These are phyloP conservation scores for Hedychridium roseum DNA, from an alignment of 2,888 invertebrate species.

Conservation along the genomic window DNA sequence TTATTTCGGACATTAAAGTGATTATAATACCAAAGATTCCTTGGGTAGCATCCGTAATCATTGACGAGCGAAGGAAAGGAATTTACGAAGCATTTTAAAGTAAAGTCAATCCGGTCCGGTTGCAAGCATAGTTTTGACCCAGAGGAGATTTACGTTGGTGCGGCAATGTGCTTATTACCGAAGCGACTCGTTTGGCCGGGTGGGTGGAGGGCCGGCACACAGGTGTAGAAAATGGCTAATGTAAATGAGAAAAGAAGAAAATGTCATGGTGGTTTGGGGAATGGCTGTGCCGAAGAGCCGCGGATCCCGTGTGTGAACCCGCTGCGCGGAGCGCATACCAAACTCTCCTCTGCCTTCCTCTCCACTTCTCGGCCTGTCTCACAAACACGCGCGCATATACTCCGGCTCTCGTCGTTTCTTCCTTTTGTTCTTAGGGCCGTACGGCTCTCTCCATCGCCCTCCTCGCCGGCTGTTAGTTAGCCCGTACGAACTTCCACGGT, in stretches of 20 bases:
- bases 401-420: constrained; percentile 22
- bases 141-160: constrained; percentile 5
- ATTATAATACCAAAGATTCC: too few relatives aligned
- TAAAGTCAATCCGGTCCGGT: neutral
- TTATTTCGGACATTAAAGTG: too few relatives aligned
- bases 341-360: constrained; percentile 32
- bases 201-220: constrained; percentile 18
- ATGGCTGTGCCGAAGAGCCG: too few relatives aligned
- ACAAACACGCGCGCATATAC: constrained; percentile 8
- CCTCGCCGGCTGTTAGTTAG: constrained; percentile 20
- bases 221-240: constrained; percentile 52
- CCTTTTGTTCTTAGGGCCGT: too few relatives aligned
- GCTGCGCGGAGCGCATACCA: constrained; percentile 59
- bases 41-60: too few relatives aligned
- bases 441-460: too few relatives aligned
- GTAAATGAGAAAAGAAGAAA: constrained; percentile 44
- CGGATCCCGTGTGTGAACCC: constrained; percentile 58
- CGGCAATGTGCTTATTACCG: constrained; percentile 7
- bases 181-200: neutral
- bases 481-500: constrained; percentile 19
- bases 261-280: constrained; percentile 49
- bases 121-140: neutral
- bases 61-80: neutral
- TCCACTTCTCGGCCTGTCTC: constrained; percentile 15
- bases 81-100: too few relatives aligned